Evolutionary conservation across 2,888 invertebrate genomes (phyloP).

Genomic region (Stenotaenia linearis): DNA sequence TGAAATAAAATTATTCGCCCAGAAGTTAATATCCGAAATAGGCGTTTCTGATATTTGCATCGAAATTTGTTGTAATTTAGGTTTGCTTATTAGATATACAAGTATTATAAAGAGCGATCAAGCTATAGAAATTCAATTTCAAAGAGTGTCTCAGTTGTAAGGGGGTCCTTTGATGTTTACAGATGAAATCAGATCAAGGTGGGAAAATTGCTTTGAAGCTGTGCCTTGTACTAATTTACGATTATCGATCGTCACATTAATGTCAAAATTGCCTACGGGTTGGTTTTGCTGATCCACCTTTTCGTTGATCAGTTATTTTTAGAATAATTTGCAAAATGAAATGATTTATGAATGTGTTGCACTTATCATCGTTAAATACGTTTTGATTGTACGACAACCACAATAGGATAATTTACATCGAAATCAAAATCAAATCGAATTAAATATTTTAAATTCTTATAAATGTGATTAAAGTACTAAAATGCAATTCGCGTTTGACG

Average conservation of each 20-base stretch:
- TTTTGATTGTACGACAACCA: neutral
- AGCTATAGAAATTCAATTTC: conserved; percentile 8
- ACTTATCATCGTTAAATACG: neutral
- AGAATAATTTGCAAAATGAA: neutral
- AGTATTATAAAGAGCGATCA: neutral
- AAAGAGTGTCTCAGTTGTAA: neutral
- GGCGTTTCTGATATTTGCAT: neutral
- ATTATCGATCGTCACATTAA: conserved; percentile 14
- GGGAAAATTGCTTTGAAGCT: conserved; percentile 24
- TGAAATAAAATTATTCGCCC: neutral
- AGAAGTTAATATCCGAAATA: neutral
- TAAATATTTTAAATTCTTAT: neutral
- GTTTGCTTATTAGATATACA: neutral
- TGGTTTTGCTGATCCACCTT: conserved; percentile 5
- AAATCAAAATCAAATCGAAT: neutral
- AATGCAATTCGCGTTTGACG: neutral
- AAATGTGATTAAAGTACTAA: neutral
- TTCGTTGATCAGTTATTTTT: conserved; percentile 3
- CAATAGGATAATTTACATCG: neutral
- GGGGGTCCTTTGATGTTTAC: neutral
- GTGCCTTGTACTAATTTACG: conserved; percentile 24
- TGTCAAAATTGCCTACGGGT: conserved; percentile 7
- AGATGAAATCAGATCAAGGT: conserved; percentile 21
- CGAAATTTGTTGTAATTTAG: neutral
- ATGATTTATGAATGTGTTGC: neutral